Percentiles rank a stretch among this genome's conserved stretches.
phyloP scores from a whole-genome alignment of 2,888 invertebrate genomes.

The Lasius fuliginosus region DNA sequence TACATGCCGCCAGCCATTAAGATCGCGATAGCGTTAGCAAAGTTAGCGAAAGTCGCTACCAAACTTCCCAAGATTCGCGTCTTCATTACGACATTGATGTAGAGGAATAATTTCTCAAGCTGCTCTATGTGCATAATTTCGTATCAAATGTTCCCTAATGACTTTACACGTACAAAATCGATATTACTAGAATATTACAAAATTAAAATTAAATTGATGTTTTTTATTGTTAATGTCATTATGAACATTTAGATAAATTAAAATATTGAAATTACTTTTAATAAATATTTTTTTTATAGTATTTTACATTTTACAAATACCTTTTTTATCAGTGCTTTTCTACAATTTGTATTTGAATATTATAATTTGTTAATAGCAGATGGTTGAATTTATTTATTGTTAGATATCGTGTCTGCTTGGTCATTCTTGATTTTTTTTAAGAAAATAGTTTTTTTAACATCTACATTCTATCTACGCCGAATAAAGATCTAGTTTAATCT shows the following conservation, averaged over 20 bases:
- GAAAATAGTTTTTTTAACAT: slow-evolving; percentile 34
- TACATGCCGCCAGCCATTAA: neutral
- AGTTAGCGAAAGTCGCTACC: slow-evolving; percentile 50
- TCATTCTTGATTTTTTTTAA: slow-evolving; percentile 24
- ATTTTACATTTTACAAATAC: neutral
- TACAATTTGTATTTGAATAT: neutral
- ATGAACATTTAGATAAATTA: neutral
- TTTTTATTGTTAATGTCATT: neutral
- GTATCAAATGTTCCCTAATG: slow-evolving; percentile 5
- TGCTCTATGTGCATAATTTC: slow-evolving; percentile 3
- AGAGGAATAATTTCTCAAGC: slow-evolving; percentile 16
- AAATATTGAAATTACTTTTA: neutral
- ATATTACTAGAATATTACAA: neutral
- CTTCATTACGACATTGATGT: neutral
- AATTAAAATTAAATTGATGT: neutral
- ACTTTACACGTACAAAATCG: neutral
- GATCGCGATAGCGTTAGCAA: slow-evolving; percentile 53
- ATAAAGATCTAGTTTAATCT: slow-evolving; percentile 69
- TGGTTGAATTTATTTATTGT: neutral
- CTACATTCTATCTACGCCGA: slow-evolving; percentile 56
- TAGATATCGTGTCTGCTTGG: neutral
- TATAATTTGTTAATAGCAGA: neutral
- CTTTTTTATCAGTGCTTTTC: neutral
- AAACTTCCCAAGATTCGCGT: slow-evolving; percentile 16
- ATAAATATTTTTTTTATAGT: neutral